Evolutionary conservation across 2,113 vertebrate genomes (phyloP).

Genomic region (Dasypus novemcinctus): DNA sequence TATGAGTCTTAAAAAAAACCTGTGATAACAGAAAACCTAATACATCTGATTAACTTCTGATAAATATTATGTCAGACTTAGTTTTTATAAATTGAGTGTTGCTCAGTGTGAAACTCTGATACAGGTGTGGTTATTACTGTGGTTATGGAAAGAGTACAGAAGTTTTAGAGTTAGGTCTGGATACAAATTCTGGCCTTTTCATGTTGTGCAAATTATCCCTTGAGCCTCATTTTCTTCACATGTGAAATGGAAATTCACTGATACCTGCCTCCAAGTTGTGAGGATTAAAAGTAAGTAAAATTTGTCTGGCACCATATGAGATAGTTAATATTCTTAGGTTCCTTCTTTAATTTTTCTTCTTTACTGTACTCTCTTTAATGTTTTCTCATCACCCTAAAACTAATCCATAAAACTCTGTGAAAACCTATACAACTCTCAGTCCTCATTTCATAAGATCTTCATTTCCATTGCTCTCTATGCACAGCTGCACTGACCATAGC

Average conservation of each 20-base stretch:
- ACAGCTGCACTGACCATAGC: fast-evolving
- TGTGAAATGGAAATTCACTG: not conserved
- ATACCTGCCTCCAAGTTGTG: not conserved
- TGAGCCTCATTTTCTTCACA: not conserved
- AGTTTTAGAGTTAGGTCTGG: not conserved
- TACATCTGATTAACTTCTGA: not conserved
- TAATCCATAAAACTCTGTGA: not conserved
- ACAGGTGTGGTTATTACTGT: not conserved
- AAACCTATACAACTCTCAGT: not conserved
- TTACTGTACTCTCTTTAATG: not conserved
- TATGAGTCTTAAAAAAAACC: not conserved
- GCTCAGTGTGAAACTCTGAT: not conserved
- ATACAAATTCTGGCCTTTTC: not conserved
- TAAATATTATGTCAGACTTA: not conserved
- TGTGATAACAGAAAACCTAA: not conserved
- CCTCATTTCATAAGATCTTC: not conserved
- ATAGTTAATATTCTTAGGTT: not conserved
- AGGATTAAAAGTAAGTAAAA: not conserved
- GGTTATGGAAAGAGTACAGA: not conserved
- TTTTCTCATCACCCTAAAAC: not conserved
- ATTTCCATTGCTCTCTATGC: not conserved
- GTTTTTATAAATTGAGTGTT: not conserved
- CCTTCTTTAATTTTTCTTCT: not conserved
- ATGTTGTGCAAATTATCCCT: not conserved
- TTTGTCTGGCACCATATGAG: too few species aligned